Base-by-base conservation (phyloP, 2,888 invertebrate species). In the Cataglyphis livida region DNA sequence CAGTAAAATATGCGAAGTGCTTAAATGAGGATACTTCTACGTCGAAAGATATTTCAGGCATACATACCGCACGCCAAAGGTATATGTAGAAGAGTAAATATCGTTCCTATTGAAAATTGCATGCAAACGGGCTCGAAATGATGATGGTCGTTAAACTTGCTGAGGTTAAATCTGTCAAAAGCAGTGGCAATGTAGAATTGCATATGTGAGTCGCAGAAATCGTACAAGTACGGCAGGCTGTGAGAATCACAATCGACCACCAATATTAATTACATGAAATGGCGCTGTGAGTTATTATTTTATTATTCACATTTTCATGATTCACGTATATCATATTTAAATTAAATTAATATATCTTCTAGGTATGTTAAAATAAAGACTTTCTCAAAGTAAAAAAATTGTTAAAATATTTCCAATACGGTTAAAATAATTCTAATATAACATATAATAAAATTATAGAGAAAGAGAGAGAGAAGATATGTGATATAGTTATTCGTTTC, bases 61-160 rank as follows among this genome's bases (percentile, higher is more conserved):
- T 21, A 70, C n/a, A 65, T 65, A 81, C 10, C n/a, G 3, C 10
- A 9, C 41, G 25, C 59, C 54, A 57, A 78, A 66, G 74, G 68
- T 38, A 54, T 25, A 28, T 41, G 78, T 82, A 48, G 66, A 78
- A 68, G 66, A 66, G 61, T 66, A 78, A 61, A 82, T 76, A 66
- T 48, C 75, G 44, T 64, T 66, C 28, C 59, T 32, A 57, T 32
- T 68, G 48, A 64, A 87, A 76, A 73, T 87, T 76, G 73, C 32
- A 70, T 64, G 61, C 73, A 48, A 28, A 54, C 59, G 44, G 48
- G 59, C 57, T 57, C 1, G 35, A 35, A 32, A 78, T 59, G 78
- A 38, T 38, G 25, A 35, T n/a, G 38, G 48, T 9, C 38, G 62
- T 75, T 71, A 79, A 87, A 75, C 66, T 74, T 83, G 38, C 44